Evolutionary conservation across 2,888 invertebrate genomes (phyloP).

Genomic region (Xanthorhoe designata): DNA sequence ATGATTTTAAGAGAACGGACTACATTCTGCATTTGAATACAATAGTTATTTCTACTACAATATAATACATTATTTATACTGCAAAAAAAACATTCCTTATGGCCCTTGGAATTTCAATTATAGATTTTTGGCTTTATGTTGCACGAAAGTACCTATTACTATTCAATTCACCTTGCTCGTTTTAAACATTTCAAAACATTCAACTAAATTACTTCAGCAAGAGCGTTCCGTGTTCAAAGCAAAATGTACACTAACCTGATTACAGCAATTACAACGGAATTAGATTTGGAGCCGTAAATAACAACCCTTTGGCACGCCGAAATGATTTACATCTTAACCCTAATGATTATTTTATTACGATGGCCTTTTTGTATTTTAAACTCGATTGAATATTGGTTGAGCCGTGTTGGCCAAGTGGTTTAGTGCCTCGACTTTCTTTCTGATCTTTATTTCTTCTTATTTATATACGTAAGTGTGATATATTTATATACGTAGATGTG

Average conservation of each 20-base stretch:
- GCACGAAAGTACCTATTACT: not conserved
- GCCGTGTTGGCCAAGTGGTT: no score
- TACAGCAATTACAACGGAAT: slow-evolving; percentile 43
- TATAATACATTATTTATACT: no score
- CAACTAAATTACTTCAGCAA: not conserved
- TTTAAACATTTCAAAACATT: not conserved
- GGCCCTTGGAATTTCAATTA: no score
- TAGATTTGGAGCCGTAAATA: slow-evolving; percentile 42
- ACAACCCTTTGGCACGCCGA: slow-evolving; percentile 35
- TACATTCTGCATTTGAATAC: no score
- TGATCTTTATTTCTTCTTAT: no score
- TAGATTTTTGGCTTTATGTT: no score
- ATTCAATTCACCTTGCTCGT: not conserved
- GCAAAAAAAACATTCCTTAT: no score
- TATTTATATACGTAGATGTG: no score
- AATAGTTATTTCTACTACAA: no score
- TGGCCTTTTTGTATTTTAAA: slow-evolving; percentile 12
- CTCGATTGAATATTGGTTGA: not conserved
- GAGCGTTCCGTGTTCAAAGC: slow-evolving; percentile 19
- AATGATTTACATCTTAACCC: slow-evolving; percentile 43
- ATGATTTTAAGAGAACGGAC: no score
- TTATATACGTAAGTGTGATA: no score
- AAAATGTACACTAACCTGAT: slow-evolving; percentile 37
- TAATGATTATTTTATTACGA: slow-evolving; percentile 32
- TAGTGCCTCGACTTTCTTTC: no score